Conservation (phyloP, 2,113 vertebrate genomes). For the Machaerirhynchus nigripectus region DNA sequence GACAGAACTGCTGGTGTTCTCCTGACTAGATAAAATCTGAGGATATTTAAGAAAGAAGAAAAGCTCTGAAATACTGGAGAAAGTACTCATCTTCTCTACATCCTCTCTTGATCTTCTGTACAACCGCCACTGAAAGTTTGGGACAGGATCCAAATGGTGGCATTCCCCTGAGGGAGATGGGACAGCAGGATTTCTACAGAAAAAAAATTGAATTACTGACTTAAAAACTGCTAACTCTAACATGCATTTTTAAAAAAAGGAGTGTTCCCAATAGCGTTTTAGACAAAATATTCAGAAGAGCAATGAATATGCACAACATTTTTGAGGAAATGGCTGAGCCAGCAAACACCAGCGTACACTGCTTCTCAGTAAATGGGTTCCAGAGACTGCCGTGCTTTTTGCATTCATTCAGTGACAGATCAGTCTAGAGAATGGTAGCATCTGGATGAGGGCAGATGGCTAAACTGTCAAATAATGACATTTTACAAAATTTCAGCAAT, state of each 20-base stretch:
- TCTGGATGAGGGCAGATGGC: conserved; percentile 69
- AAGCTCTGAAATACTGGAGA: background rate
- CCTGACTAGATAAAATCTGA: background rate
- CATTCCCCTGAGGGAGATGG: background rate
- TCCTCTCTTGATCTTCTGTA: background rate
- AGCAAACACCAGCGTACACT: background rate
- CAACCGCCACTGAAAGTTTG: background rate
- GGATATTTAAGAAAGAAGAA: background rate
- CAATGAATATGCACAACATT: conserved; percentile 17
- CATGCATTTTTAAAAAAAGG: background rate
- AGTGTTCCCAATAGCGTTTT: background rate
- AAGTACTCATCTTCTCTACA: background rate
- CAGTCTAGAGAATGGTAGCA: conserved; percentile 56
- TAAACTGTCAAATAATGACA: conserved; percentile 71
- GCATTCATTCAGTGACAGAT: conserved; percentile 31
- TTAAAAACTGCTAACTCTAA: background rate
- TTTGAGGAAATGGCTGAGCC: conserved; percentile 30
- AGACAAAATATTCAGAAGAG: conserved; percentile 14
- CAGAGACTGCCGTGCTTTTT: background rate
- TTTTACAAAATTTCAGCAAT: conserved; percentile 61
- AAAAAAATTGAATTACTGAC: background rate
- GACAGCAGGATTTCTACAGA: background rate
- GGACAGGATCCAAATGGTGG: background rate
- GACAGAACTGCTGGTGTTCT: background rate
- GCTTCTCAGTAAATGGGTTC: conserved; percentile 22